Evolutionary conservation across 2,888 invertebrate genomes (phyloP).

Genomic region (Glomeris marginata): DNA sequence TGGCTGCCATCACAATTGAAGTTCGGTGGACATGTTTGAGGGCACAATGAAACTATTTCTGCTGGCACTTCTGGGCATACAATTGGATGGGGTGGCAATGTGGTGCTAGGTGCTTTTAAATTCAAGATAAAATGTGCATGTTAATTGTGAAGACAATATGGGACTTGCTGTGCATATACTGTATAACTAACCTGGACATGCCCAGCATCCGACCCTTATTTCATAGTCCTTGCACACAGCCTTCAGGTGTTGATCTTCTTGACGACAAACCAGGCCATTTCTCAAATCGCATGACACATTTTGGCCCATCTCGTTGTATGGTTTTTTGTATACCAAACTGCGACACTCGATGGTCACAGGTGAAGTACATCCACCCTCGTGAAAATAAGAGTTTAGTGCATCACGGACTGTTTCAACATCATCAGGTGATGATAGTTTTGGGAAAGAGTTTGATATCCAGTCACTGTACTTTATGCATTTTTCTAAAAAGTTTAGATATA

Average conservation of each 20-base stretch:
- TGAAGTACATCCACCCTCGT: slow-evolving; percentile 18
- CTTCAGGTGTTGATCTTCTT: slow-evolving; percentile 4
- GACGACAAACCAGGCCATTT: slow-evolving; percentile 11
- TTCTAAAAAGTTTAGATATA: slow-evolving; percentile 8
- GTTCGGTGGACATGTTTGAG: slow-evolving; percentile 34
- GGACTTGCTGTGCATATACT: not conserved
- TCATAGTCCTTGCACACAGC: slow-evolving; percentile 24
- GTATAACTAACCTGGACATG: slow-evolving; percentile 11
- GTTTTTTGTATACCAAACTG: slow-evolving; percentile 3
- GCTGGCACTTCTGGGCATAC: slow-evolving; percentile 26
- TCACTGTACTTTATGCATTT: slow-evolving; percentile 24
- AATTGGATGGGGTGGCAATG: slow-evolving; percentile 15
- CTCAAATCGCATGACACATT: slow-evolving; percentile 12
- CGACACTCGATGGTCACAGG: slow-evolving; percentile 20
- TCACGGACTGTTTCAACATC: slow-evolving; percentile 25
- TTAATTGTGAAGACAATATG: not conserved
- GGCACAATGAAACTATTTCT: slow-evolving; percentile 24
- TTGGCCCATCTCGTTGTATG: slow-evolving; percentile 7
- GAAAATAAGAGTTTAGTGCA: slow-evolving; percentile 15
- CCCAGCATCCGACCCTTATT: slow-evolving; percentile 25
- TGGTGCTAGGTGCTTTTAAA: slow-evolving; percentile 8
- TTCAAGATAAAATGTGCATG: slow-evolving; percentile 3
- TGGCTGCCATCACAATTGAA: slow-evolving; percentile 55
- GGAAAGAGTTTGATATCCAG: slow-evolving; percentile 22
- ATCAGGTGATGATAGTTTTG: slow-evolving; percentile 20